Evolutionary conservation across 1,140 invertebrate species (phyloP).

Genomic region (Drosophila sturtevanti): DNA sequence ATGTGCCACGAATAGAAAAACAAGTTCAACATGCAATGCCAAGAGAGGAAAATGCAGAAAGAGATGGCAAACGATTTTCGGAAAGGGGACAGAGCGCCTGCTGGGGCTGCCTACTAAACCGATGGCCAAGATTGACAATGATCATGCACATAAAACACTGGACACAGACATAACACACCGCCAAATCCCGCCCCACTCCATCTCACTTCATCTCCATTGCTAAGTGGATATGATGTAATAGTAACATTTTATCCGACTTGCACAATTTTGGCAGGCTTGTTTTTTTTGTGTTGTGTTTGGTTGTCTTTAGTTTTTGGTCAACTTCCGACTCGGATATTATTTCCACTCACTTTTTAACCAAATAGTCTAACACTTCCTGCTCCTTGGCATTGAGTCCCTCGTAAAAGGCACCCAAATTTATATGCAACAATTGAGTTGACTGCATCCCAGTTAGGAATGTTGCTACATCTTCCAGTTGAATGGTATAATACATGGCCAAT

Average conservation of each 20-base stretch:
- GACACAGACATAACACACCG: background rate
- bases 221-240: constrained; percentile 65
- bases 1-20: constrained; percentile 35
- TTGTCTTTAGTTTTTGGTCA: constrained; percentile 38
- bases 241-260: constrained; percentile 81
- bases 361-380: constrained; percentile 84
- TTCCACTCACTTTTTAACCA: constrained; percentile 86
- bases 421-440: constrained; percentile 85
- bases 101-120: constrained; percentile 67
- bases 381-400: constrained; percentile 86
- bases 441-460: constrained; percentile 89
- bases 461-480: constrained; percentile 84
- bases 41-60: constrained; percentile 7
- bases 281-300: constrained; percentile 8
- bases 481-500: constrained; percentile 87
- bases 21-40: constrained; percentile 50
- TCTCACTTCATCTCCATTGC: background rate
- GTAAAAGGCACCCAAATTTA: constrained; percentile 85
- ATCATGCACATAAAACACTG: constrained; percentile 49
- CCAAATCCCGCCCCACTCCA: background rate
- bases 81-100: constrained; percentile 11
- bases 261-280: constrained; percentile 66
- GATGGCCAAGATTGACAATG: constrained; percentile 79
- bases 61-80: constrained; percentile 8
- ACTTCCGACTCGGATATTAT: constrained; percentile 58